Evolutionary conservation across 2,888 invertebrate species (phyloP).

Genomic region (Leucoma salicis): DNA sequence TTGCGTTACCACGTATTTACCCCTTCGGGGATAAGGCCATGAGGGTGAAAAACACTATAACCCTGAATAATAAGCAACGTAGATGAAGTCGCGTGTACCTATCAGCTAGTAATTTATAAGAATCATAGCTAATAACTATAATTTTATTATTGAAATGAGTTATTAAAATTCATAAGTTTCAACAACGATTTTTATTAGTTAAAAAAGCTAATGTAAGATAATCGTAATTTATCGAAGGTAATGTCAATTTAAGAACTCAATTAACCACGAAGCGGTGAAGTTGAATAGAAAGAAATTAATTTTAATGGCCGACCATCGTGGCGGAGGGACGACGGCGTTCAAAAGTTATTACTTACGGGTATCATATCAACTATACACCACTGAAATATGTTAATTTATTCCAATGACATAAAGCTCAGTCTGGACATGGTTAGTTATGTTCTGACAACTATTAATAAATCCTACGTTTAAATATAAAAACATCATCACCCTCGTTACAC

Average conservation of each 20-base stretch:
- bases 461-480: no score
- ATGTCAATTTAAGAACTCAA: constrained; percentile 23
- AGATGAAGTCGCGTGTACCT: no score
- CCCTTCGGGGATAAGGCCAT: no score
- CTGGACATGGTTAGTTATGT: neutral
- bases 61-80: no score
- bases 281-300: constrained; percentile 6
- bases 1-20: no score
- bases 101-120: neutral
- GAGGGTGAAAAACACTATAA: no score
- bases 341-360: constrained; percentile 7
- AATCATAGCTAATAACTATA: constrained; percentile 1
- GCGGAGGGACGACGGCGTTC: neutral
- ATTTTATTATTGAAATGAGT: neutral
- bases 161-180: neutral
- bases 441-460: no score
- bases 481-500: no score
- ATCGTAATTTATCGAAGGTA: constrained; percentile 22
- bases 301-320: constrained; percentile 8
- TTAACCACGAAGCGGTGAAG: constrained; percentile 14
- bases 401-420: neutral
- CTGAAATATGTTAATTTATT: neutral
- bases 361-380: neutral
- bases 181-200: constrained; percentile 1
- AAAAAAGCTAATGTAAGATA: constrained; percentile 17